phyloP scores from a whole-genome alignment of 2,113 vertebrate genomes.

The Picathartes gymnocephalus region DNA sequence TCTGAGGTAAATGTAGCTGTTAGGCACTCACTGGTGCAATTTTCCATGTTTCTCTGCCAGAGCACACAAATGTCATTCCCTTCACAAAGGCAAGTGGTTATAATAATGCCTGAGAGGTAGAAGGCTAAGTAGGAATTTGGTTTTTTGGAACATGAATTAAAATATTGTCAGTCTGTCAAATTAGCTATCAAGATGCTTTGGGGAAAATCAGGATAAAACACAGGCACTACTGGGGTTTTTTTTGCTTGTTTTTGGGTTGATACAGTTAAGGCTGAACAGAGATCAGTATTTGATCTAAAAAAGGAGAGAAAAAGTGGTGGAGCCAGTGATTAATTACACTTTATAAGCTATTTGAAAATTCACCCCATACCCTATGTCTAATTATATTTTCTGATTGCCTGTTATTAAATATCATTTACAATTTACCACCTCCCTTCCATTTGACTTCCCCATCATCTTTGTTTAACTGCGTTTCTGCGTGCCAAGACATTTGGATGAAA shows the following conservation, averaged over 20 bases:
- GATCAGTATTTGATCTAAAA: conserved; percentile 22
- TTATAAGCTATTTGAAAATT: not conserved
- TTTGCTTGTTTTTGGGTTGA: not conserved
- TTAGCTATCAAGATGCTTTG: not conserved
- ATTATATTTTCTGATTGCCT: not conserved
- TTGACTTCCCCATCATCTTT: not conserved
- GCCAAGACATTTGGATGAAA: not conserved
- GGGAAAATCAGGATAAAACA: not conserved
- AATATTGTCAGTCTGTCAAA: not conserved
- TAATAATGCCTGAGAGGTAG: not conserved
- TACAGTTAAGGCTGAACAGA: not conserved
- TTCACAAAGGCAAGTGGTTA: not conserved
- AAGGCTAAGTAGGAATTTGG: not conserved
- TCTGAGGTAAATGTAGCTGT: not conserved
- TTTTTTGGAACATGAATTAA: not conserved
- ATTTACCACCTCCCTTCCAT: not conserved
- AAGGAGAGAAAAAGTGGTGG: not conserved
- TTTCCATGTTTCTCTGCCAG: not conserved
- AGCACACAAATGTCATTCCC: not conserved
- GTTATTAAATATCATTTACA: not conserved
- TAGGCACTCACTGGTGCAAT: not conserved
- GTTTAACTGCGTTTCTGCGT: not conserved
- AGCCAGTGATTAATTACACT: not conserved
- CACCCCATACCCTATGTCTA: not conserved
- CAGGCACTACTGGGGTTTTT: not conserved